Conservation (phyloP, 2,113 vertebrate species). For the Pelvicachromis taeniatus region DNA sequence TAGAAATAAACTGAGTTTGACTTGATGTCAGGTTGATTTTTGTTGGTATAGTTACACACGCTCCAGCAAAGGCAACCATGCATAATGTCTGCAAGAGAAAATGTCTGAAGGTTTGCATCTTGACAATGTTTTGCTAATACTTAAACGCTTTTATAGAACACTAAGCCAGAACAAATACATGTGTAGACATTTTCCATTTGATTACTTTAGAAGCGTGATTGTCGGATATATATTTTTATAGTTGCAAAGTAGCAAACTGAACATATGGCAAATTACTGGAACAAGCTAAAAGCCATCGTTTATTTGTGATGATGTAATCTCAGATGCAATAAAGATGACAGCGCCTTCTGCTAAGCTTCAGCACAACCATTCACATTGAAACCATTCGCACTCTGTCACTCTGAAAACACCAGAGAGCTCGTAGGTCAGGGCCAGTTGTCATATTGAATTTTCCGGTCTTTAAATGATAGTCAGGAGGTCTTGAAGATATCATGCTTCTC, state of each 20-base stretch:
- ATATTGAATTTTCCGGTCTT: background rate
- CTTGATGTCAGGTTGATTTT: background rate
- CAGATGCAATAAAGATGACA: background rate
- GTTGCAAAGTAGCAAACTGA: background rate
- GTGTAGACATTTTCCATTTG: background rate
- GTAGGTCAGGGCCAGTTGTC: background rate
- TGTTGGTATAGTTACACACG: background rate
- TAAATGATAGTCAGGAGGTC: background rate
- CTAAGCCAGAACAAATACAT: background rate
- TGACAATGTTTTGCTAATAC: background rate
- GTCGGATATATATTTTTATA: background rate
- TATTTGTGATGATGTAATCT: background rate
- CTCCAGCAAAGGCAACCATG: background rate
- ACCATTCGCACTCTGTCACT: background rate
- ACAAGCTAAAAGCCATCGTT: background rate
- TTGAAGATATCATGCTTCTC: background rate
- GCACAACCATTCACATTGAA: background rate
- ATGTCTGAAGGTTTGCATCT: background rate
- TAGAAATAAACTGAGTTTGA: slow-evolving; percentile 18
- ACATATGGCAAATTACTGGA: background rate
- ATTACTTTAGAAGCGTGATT: background rate
- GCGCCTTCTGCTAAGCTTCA: background rate
- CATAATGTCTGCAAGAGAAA: background rate
- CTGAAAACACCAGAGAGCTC: background rate
- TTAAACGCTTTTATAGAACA: background rate